Evolutionary conservation across 2,888 invertebrate species (phyloP).

Genomic region (Phalera bucephala): DNA sequence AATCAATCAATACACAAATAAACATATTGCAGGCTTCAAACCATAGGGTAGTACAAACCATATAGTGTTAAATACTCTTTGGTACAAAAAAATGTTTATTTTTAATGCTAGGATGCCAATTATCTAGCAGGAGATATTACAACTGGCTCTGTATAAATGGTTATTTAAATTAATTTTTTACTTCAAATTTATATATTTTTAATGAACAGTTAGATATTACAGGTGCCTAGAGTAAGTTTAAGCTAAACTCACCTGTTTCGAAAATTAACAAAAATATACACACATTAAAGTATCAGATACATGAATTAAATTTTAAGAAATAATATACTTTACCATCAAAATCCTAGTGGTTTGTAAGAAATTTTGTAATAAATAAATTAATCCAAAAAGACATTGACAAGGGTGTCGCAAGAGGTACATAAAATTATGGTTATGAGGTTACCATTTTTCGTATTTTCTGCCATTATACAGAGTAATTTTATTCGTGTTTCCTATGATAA

Average conservation of each 20-base stretch:
- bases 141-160: slow-evolving; percentile 77
- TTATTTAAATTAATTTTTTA: too few species aligned
- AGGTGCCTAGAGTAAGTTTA: too few species aligned
- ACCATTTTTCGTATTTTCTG: slow-evolving; percentile 44
- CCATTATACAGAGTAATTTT: slow-evolving; percentile 17
- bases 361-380: slow-evolving; percentile 86
- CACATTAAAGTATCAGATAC: background rate
- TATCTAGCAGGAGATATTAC: slow-evolving; percentile 86
- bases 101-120: slow-evolving; percentile 85
- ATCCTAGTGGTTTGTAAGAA: slow-evolving; percentile 73
- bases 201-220: too few species aligned
- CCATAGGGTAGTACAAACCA: too few species aligned
- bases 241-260: too few species aligned
- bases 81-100: too few species aligned
- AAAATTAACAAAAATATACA: too few species aligned
- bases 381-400: slow-evolving; percentile 91
- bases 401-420: slow-evolving; percentile 87
- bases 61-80: too few species aligned
- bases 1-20: background rate
- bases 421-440: slow-evolving; percentile 84
- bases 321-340: slow-evolving; percentile 80
- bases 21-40: background rate
- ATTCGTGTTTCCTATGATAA: background rate
- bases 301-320: too few species aligned
- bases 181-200: too few species aligned